Evolutionary conservation across 2,888 invertebrate species (phyloP), one percentile per base, ranked within the genome.

Genomic region (Siphonodentalium dalli): DNA sequence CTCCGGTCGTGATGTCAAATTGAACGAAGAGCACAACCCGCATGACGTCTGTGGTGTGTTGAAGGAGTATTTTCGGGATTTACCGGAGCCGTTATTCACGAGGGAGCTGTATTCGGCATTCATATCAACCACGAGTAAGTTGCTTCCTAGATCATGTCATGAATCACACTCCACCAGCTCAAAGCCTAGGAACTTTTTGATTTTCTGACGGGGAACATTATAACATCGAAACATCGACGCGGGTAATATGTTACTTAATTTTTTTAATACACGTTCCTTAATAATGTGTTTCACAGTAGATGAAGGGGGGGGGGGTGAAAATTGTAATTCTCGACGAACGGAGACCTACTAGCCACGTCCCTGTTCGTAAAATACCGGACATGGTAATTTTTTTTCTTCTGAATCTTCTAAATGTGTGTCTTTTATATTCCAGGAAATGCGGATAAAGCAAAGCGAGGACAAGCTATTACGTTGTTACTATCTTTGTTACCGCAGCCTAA

Each of bases 1-100:
- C 83, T 87, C 88, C 59, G 92, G 91, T 9, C 72, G 68, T 39
- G 72, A 76, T 20, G 75, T 79, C 5, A 64, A 66, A 40, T 84
- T 94, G 68, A 89, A 89, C 63, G 86, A 89, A 9, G 90, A 91
- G 39, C 90, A 90, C 69, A 91, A 92, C 82, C 93, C 94, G 1
- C 94, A 96, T 82, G 95, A 96, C 79, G 92, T 95, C 51, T 95
- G 93, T 8, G 91, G 93, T 0, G 85, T 96, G 34, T 86, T 96
- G 28, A 96, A 96, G 81, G 95, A 95, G 83, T 96, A 90, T 84
- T 88, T 96, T 66, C 85, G 96, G 44, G 95, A 96, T 79, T 84
- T 96, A 34, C 95, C 95, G 0, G 95, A 96, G 78, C 92, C 95
- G 8, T 85, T 96, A 58, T 87, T 96, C 35, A 93, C 93, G 78